Base-by-base conservation (phyloP, 2,113 vertebrate species). In the Hyla sarda region DNA sequence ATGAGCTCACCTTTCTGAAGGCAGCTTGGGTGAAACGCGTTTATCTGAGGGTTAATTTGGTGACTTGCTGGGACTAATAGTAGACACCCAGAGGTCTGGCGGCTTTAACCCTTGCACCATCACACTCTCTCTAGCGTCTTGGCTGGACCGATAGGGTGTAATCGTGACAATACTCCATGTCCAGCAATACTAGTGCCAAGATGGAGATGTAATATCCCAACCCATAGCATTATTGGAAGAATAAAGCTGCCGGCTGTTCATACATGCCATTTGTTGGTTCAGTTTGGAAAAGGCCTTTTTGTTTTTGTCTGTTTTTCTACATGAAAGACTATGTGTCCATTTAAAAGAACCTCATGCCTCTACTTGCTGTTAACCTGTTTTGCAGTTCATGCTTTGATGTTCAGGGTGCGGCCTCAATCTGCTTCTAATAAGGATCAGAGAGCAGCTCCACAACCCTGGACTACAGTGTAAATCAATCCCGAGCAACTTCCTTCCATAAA, bases 361-460 rank as follows among this genome's bases (percentile, higher is more conserved):
- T 82, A 65, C 79, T 82, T 50, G 37, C 45, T 13, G n/a, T 82
- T 47, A 82, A 82, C 60, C 79, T 82, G 79, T 67, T 82, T 80
- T 80, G 56, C 54, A 80, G 77, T 80, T 80, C 77, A 62, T 5
- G 77, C 77, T 80, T 80, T 80, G 77, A 80, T 56, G 77, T 80
- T 19, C n/a, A n/a, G 56, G 79, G 79, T 67, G 60, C 58, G 32
- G 79, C n/a, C 58, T 28, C 34, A 47, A 60, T 82, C 79, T 82
- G 41, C 32, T 67, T 82, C 79, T 67, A 67, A 82, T 82, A 82
- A 65, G 1, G 41, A 50, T 30, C 79, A 81, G 79, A 30, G 58
- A 48, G 41, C 79, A 32, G 79, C 79, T 28, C 41, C 52, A 47
- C 8, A 3, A 47, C 58, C 4, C 10, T 21, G 48, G 13, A 14